Conservation (phyloP, 2,113 vertebrate genomes). For the Murina feae region DNA sequence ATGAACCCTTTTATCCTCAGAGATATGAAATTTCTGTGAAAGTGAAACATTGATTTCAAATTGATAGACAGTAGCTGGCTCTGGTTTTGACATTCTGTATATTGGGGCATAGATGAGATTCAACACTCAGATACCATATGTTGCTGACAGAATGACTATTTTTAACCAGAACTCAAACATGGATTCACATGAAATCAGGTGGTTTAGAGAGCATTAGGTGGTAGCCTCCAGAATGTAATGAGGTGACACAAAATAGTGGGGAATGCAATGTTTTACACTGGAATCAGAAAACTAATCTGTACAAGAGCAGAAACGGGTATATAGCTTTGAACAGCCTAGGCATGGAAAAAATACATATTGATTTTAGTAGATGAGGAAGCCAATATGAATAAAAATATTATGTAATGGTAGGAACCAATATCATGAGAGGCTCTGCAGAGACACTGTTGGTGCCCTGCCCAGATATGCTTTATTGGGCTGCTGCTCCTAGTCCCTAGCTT, state of each 20-base stretch:
- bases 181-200: background rate
- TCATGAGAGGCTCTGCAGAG: background rate
- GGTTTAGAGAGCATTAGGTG: background rate
- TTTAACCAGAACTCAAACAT: constrained; percentile 9
- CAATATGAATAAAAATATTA: background rate
- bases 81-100: constrained; percentile 33
- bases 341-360: constrained; percentile 4
- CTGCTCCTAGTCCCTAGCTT: background rate
- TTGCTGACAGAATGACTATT: constrained; percentile 13
- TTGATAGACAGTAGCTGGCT: background rate
- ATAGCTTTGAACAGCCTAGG: background rate
- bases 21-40: constrained; percentile 33
- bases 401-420: background rate
- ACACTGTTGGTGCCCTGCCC: background rate
- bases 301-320: background rate
- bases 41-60: constrained; percentile 35
- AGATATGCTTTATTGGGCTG: background rate
- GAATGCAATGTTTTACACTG: background rate
- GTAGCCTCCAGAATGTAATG: background rate
- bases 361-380: background rate
- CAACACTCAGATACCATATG: background rate
- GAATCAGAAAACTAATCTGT: background rate
- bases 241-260: background rate
- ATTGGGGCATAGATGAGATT: background rate
- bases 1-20: constrained; percentile 30